Evolutionary conservation across 2,797 vertebrate species (phyloP), one percentile per base, ranked within the genome.

Genomic region (Malacoctenus gilli): DNA sequence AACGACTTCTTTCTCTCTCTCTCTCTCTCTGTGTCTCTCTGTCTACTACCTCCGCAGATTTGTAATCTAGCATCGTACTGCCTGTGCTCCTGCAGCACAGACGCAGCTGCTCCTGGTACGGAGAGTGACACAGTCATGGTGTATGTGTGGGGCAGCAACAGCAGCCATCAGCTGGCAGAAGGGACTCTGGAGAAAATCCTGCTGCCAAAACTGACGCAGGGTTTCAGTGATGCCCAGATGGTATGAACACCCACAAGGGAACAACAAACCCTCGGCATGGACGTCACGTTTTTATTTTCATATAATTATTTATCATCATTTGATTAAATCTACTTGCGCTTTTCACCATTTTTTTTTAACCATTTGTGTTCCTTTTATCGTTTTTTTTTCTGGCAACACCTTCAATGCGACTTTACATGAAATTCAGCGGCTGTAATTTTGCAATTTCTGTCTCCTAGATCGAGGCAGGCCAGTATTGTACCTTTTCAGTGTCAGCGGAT

Each of bases 101-200:
- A 91, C 34, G 72, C 80, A 18, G 82, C 80, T 13, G 72, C 85
- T 34, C 61, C 88, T 1, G 82, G 83, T n/a, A 48, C 69, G 13
- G 90, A 93, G 56, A 79, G 57, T 1, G 91, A 93, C 32, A 57
- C 82, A 0, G 86, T 93, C 31, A 80, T 90, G 86, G 93, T 94
- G 72, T 93, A 92, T 32, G 93, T 94, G 50, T 94, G 92, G 92
- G 93, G 93, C 56, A 94, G 93, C 84, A 94, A 94, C 87, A 94
- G 93, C 83, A 93, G 92, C 67, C 93, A 94, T 82, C 93, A 94
- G 79, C 87, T 94, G 57, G 93, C 93, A n/a, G 93, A 94, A 69
- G 93, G 93, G 68, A 93, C 92, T 0, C 87, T 93, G 72, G 93
- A 94, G 85, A 94, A 94, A 85, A 94, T 94, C 68, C 79, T 94